Conservation (phyloP, 1,140 invertebrate genomes). For the Bombus sibiricus region DNA sequence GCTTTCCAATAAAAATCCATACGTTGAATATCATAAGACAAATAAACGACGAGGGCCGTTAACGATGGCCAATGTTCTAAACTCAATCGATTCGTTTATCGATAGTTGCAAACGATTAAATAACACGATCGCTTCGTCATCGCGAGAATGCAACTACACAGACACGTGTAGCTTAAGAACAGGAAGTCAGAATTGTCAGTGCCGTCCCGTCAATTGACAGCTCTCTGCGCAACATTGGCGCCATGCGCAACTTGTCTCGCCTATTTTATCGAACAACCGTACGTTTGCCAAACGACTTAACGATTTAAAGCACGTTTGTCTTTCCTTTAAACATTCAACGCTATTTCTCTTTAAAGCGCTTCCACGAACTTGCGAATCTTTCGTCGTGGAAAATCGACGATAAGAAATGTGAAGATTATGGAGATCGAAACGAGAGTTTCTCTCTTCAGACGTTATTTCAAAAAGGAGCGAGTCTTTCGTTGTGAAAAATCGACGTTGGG, state of each 20-base stretch:
- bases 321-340: neutral
- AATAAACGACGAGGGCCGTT: neutral
- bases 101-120: neutral
- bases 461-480: neutral
- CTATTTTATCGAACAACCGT: neutral
- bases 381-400: neutral
- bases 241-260: neutral
- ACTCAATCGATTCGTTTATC: constrained; percentile 1
- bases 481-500: neutral
- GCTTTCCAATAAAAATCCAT: neutral
- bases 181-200: neutral
- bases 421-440: neutral
- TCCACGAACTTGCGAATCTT: neutral
- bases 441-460: neutral
- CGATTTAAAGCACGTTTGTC: neutral
- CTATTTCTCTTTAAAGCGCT: neutral
- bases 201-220: neutral
- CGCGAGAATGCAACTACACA: neutral
- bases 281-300: neutral
- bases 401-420: neutral
- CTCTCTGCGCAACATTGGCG: neutral
- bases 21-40: no score
- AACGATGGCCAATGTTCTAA: neutral
- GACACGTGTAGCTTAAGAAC: constrained; percentile 9
- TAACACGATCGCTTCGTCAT: neutral